Evolutionary conservation across 2,797 vertebrate species (phyloP).

Genomic region (Amazona finschi): DNA sequence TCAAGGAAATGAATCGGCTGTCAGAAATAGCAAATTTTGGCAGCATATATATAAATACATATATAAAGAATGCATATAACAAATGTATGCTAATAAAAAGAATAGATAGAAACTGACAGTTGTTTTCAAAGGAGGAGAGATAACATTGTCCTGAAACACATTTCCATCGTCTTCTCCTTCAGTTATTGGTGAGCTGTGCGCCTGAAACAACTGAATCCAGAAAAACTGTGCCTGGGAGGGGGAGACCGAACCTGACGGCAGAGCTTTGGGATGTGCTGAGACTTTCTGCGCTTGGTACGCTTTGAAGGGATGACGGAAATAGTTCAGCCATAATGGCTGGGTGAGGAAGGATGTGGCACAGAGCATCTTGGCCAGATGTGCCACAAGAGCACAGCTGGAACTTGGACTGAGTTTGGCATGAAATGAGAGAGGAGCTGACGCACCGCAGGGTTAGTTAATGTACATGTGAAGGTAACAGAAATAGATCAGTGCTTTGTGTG

Average conservation of each 20-base stretch:
- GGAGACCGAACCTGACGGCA: accelerated
- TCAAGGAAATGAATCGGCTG: not conserved
- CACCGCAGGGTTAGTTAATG: not conserved
- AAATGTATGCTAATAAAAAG: not conserved
- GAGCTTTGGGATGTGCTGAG: not conserved
- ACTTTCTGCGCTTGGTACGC: not conserved
- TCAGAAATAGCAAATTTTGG: not conserved
- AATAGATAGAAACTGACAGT: not conserved
- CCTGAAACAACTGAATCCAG: not conserved
- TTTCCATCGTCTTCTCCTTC: not conserved
- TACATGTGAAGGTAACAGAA: no score
- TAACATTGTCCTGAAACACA: not conserved
- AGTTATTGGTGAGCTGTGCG: accelerated
- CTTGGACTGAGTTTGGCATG: not conserved
- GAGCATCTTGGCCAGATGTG: accelerated
- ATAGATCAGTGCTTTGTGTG: not conserved
- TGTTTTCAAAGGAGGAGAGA: not conserved
- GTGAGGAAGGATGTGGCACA: not conserved
- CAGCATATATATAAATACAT: not conserved
- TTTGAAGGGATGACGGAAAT: not conserved
- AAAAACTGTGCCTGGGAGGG: no score
- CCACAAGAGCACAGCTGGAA: not conserved
- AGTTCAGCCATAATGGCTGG: not conserved
- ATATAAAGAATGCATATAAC: no score
- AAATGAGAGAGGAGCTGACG: not conserved